These are phyloP conservation scores for Indicator indicator DNA, from an alignment of 2,113 vertebrate species.

Conservation along the genomic window DNA sequence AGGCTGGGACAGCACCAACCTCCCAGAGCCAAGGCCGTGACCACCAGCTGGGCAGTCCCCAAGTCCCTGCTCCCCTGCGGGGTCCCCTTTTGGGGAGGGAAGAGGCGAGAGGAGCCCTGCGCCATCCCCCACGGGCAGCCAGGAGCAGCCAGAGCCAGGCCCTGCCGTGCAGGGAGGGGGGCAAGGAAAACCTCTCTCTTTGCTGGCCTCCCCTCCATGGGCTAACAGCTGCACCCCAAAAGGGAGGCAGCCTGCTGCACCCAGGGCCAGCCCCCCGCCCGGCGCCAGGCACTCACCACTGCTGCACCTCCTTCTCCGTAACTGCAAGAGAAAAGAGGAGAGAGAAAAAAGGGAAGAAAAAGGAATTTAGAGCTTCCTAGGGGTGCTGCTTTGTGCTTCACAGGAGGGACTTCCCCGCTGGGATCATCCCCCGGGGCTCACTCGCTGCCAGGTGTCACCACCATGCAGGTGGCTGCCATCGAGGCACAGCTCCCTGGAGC, in stretches of 20 bases:
- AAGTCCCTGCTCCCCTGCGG: rapidly evolving
- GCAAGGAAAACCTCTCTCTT: background rate
- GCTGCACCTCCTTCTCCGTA: constrained; percentile 94
- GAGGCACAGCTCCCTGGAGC: background rate
- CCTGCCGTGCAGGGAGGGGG: background rate
- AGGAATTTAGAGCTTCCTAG: background rate
- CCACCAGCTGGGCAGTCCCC: background rate
- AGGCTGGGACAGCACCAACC: rapidly evolving
- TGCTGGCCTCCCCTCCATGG: background rate
- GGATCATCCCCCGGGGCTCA: background rate
- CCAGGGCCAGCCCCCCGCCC: background rate
- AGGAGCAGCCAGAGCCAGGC: background rate
- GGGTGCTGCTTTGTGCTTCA: background rate
- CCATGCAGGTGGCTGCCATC: background rate
- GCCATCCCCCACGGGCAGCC: rapidly evolving
- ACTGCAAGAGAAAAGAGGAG: constrained; percentile 83
- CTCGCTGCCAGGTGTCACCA: background rate
- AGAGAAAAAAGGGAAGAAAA: background rate
- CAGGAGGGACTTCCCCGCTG: background rate
- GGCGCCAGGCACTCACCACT: constrained; percentile 85
- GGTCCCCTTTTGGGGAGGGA: background rate
- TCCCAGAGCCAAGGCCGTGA: too few species aligned
- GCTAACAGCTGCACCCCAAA: background rate
- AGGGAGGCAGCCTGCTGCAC: rapidly evolving
- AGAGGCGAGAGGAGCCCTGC: background rate